Evolutionary conservation across 2,797 vertebrate species (phyloP), one percentile per base, ranked within the genome.

Genomic region (Arnoldichthys spilopterus): DNA sequence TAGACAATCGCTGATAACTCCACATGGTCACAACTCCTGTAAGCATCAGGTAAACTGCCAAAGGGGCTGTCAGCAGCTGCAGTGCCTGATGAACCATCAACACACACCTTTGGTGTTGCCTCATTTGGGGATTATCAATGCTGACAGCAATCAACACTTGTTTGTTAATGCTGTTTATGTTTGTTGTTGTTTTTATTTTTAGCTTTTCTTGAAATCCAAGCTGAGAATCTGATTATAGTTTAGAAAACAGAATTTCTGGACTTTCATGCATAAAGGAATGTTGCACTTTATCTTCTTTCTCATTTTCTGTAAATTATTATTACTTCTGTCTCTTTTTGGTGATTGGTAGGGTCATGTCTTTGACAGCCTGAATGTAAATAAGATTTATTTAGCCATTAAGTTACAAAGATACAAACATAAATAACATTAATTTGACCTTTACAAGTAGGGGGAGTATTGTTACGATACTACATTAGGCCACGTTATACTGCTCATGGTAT

Each of bases 101-200:
- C 64, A 67, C 66, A 49, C 66, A 67, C 63, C 66, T 68, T 49
- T 49, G 15, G 66, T 49, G 66, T 68, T 49, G 43, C 66, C 13
- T 68, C 66, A 49, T 43, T 30, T 47, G 66, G 66, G 66, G 24
- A 68, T 68, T 68, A 47, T 68, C 43, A 28, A 22, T 28, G 66
- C 43, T 11, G 43, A 28, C 20, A 47, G 43, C 24, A 68, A 68
- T 68, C 66, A 68, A 68, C 66, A 68, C 66, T 68, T 68, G n/a
- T 47, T 68, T 43, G 49, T 68, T 68, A 68, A 47, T 28, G 66
- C 45, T 68, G 66, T 28, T 68, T 68, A 28, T 68, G 66, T 67
- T 67, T 67, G 66, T 28, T 49, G 66, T 68, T 68, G 43, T 30
- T 47, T 47, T 43, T n/a, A 49, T 68, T 68, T 68, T 47, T 30